Conservation (phyloP, 2,888 invertebrate species). For the Ypsolopha scabrella region DNA sequence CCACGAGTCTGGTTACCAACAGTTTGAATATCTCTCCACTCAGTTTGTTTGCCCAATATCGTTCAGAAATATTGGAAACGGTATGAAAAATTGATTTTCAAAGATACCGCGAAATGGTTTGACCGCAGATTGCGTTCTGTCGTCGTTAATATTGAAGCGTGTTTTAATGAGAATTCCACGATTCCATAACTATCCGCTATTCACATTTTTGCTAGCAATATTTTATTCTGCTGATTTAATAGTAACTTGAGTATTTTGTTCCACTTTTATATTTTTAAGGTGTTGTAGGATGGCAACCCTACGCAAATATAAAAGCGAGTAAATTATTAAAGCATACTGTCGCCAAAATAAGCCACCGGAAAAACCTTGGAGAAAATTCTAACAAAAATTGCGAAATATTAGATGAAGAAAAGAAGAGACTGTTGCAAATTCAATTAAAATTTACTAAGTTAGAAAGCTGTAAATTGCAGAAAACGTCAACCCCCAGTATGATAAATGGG, state of each 20-base stretch:
- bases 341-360: background rate
- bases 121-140: background rate
- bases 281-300: background rate
- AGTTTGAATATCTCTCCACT: background rate
- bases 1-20: slow-evolving; percentile 23
- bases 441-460: slow-evolving; percentile 10
- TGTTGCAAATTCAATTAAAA: slow-evolving; percentile 18
- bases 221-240: too few species aligned
- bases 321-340: background rate
- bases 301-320: background rate
- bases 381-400: slow-evolving; percentile 1
- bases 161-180: too few species aligned
- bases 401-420: slow-evolving; percentile 6
- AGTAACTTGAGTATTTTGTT: too few species aligned
- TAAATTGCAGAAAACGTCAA: slow-evolving; percentile 22
- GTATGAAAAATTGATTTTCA: background rate
- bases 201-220: too few species aligned
- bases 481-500: slow-evolving; percentile 20
- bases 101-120: background rate
- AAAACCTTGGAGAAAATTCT: background rate
- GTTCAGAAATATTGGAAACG: background rate
- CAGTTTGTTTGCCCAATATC: background rate
- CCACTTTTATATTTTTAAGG: too few species aligned
- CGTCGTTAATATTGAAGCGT: background rate
- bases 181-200: too few species aligned